Conservation (phyloP, 1,140 invertebrate genomes). For the Elymnias hypermnestra region DNA sequence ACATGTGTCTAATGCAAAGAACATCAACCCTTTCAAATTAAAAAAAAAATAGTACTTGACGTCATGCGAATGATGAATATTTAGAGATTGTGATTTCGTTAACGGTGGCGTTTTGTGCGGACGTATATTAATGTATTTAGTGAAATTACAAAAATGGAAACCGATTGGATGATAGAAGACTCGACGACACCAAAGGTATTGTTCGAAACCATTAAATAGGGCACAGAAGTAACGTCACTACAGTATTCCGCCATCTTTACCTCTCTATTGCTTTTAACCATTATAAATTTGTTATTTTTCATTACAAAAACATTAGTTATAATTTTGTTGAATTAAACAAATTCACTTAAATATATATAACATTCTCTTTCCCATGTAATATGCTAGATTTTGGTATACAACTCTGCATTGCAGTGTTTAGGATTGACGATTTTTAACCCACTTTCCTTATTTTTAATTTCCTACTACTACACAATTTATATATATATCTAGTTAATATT, state of each 20-base stretch:
- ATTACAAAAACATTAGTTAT: background rate
- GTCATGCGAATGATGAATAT: slow-evolving; percentile 67
- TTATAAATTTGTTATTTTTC: slow-evolving; percentile 34
- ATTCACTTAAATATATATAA: too few species aligned
- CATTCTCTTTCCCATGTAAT: too few species aligned
- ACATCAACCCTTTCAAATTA: slow-evolving; percentile 24
- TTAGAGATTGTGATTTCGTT: slow-evolving; percentile 56
- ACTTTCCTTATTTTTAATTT: background rate
- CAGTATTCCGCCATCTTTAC: slow-evolving; percentile 64
- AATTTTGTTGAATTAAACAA: too few species aligned
- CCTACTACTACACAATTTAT: background rate
- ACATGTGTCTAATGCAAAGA: slow-evolving; percentile 29
- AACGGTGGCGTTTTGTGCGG: slow-evolving; percentile 51
- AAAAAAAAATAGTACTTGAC: slow-evolving; percentile 60
- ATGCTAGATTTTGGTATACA: too few species aligned
- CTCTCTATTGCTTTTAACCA: slow-evolving; percentile 24
- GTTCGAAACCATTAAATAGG: slow-evolving; percentile 45
- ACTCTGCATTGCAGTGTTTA: slow-evolving; percentile 16
- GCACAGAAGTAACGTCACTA: slow-evolving; percentile 60
- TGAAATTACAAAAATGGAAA: slow-evolving; percentile 71
- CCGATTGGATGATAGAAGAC: slow-evolving; percentile 71
- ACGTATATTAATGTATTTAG: slow-evolving; percentile 67
- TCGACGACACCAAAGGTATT: slow-evolving; percentile 62
- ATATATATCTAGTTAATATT: too few species aligned
- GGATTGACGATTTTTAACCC: slow-evolving; percentile 6